Conservation (phyloP, 2,888 invertebrate species). For the Nowickia ferox region DNA sequence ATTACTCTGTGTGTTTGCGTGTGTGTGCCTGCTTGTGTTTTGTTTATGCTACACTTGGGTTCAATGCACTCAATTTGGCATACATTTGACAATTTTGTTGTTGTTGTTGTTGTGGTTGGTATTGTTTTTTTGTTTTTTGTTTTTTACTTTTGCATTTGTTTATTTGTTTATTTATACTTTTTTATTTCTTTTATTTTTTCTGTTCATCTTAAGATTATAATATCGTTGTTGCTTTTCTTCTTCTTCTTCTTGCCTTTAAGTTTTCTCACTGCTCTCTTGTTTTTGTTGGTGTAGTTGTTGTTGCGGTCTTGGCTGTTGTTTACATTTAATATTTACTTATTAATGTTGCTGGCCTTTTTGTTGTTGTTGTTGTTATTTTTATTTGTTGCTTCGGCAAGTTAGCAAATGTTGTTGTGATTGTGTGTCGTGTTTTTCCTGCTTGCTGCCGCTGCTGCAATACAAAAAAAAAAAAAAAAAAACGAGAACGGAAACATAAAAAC, state of each 20-base stretch:
- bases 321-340: constrained; percentile 55
- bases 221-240: constrained; percentile 28
- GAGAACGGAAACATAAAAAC: constrained; percentile 65
- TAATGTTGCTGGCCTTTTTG: constrained; percentile 45
- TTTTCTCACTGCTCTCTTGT: constrained; percentile 44
- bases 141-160: constrained; percentile 62
- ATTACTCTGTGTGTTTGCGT: neutral
- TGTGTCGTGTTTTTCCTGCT: constrained; percentile 19
- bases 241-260: constrained; percentile 2
- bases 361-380: neutral
- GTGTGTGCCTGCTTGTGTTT: constrained; percentile 38
- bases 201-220: constrained; percentile 44
- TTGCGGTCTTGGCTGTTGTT: constrained; percentile 24
- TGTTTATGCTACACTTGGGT: constrained; percentile 71
- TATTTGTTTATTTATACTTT: constrained; percentile 41
- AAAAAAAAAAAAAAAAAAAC: no score
- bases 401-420: constrained; percentile 22
- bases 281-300: constrained; percentile 14
- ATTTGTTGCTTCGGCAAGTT: constrained; percentile 35
- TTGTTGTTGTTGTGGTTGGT: constrained; percentile 40
- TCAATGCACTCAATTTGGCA: constrained; percentile 74
- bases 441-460: constrained; percentile 23
- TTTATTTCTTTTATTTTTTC: constrained; percentile 52
- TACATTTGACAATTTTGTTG: constrained; percentile 73
- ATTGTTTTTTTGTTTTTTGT: constrained; percentile 18